Conservation (phyloP, 2,888 invertebrate genomes). For the Diarsia brunnea region DNA sequence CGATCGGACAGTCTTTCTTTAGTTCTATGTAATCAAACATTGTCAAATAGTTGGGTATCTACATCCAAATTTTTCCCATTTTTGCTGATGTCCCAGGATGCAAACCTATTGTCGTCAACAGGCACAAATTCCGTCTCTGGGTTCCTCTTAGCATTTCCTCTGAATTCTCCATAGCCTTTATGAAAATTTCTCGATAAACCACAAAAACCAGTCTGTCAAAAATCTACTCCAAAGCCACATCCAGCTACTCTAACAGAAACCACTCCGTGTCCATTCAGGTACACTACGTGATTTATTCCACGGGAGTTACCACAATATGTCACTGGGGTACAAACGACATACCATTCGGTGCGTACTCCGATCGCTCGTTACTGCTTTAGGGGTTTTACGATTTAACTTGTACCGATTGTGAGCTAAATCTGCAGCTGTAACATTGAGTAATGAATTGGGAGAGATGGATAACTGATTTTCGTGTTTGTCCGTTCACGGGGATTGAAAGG, state of each 20-base stretch:
- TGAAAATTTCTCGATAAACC: not conserved
- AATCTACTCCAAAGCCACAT: constrained; percentile 36
- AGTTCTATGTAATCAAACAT: not conserved
- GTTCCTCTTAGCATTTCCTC: not conserved
- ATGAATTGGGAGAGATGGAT: constrained; percentile 43
- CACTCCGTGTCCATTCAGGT: constrained; percentile 72
- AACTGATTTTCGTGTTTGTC: constrained; percentile 16
- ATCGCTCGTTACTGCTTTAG: constrained; percentile 71
- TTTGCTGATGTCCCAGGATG: not conserved
- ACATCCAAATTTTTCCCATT: not conserved
- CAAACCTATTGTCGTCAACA: not conserved
- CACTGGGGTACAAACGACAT: constrained; percentile 77
- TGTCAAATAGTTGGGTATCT: too few species aligned
- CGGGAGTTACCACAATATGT: constrained; percentile 83
- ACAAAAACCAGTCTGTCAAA: not conserved
- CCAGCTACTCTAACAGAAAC: constrained; percentile 42
- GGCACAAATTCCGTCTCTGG: not conserved
- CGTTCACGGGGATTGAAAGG: not conserved
- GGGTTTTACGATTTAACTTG: constrained; percentile 67
- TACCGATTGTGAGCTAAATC: constrained; percentile 55
- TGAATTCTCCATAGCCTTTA: not conserved
- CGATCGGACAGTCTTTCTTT: too few species aligned
- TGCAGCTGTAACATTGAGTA: constrained; percentile 42
- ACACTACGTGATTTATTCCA: constrained; percentile 80
- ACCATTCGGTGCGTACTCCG: constrained; percentile 72